These are phyloP conservation scores for Agrenia bidenticulata DNA, from an alignment of 2,888 invertebrate genomes.

Conservation along the genomic window DNA sequence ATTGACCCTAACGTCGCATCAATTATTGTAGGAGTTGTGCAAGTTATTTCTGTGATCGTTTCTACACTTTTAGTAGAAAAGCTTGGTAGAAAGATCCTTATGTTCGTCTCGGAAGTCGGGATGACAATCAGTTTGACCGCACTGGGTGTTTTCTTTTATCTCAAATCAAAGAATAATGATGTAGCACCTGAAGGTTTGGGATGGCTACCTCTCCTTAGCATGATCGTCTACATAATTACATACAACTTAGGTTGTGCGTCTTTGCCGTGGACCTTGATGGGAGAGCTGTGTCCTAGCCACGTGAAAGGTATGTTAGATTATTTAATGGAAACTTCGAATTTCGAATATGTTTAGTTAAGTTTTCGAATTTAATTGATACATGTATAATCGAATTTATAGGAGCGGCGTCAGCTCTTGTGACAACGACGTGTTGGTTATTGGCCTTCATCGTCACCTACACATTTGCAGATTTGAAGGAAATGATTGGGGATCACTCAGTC, in stretches of 20 bases:
- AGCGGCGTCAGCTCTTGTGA: conserved; percentile 58
- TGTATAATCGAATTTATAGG: conserved; percentile 1
- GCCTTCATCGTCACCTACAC: conserved; percentile 63
- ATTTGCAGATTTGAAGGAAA: conserved; percentile 56
- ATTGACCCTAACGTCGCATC: conserved; percentile 61
- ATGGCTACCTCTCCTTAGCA: conserved; percentile 71
- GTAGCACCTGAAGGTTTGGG: conserved; percentile 58
- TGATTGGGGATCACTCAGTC: conserved; percentile 12
- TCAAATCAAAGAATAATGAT: conserved; percentile 52
- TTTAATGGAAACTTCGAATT: not conserved
- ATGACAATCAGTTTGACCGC: conserved; percentile 71
- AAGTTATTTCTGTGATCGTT: conserved; percentile 59
- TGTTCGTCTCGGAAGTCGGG: conserved; percentile 72
- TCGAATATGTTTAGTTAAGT: not conserved
- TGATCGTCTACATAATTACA: conserved; percentile 67
- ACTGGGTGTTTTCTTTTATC: conserved; percentile 72
- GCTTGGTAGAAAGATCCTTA: conserved; percentile 74
- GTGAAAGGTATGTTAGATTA: conserved; percentile 61
- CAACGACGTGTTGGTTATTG: conserved; percentile 73
- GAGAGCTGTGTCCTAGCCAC: conserved; percentile 73
- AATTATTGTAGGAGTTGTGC: conserved; percentile 63
- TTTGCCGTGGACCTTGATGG: conserved; percentile 81
- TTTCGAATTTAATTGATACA: not conserved
- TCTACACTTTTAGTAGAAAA: conserved; percentile 72
- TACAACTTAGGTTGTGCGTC: conserved; percentile 64